Conservation (phyloP, 2,113 vertebrate species). For the Sprattus sprattus region DNA sequence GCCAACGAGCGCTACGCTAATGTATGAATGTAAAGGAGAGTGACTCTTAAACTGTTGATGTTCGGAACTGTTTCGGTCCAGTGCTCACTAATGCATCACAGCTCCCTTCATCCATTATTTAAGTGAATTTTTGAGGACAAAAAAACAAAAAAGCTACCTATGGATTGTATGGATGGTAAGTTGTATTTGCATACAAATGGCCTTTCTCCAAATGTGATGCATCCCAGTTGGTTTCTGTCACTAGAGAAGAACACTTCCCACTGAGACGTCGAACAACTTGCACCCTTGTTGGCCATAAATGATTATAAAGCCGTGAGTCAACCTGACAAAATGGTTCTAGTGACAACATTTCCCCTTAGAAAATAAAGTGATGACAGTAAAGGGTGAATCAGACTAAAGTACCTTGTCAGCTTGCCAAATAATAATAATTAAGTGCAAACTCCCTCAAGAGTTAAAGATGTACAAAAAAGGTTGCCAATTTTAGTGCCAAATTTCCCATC, state of each 20-base stretch:
- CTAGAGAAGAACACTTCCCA: slow-evolving; percentile 23
- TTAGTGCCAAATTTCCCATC: not conserved
- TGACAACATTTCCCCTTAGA: not conserved
- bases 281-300: not conserved
- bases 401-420: not conserved
- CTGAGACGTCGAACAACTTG: slow-evolving; percentile 14
- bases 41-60: not conserved
- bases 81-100: slow-evolving; percentile 25
- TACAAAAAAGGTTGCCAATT: not conserved
- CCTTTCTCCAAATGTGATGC: slow-evolving; percentile 23
- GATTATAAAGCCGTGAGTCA: slow-evolving; percentile 1
- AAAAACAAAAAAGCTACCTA: slow-evolving; percentile 10
- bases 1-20: slow-evolving; percentile 14
- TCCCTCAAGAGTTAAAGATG: not conserved
- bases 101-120: slow-evolving; percentile 31
- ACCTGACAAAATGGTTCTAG: not conserved
- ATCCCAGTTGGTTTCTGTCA: not conserved
- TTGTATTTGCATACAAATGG: slow-evolving; percentile 48
- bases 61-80: not conserved
- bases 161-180: slow-evolving; percentile 30
- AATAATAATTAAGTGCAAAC: not conserved
- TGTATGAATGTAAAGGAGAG: slow-evolving; percentile 20
- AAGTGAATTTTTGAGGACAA: slow-evolving; percentile 15
- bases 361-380: not conserved
- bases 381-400: not conserved